phyloP scores from a whole-genome alignment of 2,888 invertebrate species.

The Merodon equestris region DNA sequence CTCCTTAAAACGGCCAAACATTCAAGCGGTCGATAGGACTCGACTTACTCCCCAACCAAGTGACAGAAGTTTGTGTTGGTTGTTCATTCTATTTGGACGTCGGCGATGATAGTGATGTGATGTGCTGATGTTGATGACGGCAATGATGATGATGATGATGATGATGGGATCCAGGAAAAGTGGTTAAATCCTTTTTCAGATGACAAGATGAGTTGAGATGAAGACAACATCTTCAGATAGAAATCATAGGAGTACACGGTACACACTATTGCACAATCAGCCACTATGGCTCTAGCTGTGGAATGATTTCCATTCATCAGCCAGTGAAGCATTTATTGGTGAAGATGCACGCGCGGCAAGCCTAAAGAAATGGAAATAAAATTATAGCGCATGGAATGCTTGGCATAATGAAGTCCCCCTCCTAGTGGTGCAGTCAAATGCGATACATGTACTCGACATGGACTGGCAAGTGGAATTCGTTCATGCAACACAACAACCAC shows the following conservation, averaged over 20 bases:
- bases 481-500: conserved; percentile 34
- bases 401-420: conserved; percentile 51
- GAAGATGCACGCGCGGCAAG: conserved; percentile 51
- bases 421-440: conserved; percentile 1
- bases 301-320: conserved; percentile 64
- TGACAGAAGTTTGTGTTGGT: conserved; percentile 55
- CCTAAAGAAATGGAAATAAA: conserved; percentile 45
- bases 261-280: conserved; percentile 45
- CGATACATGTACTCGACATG: conserved; percentile 46
- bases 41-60: conserved; percentile 48
- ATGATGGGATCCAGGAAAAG: conserved; percentile 61
- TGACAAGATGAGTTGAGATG: conserved; percentile 56
- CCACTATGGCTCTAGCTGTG: conserved; percentile 1
- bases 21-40: conserved; percentile 41
- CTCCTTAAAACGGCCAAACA: conserved; percentile 59
- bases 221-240: conserved; percentile 51
- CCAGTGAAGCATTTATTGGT: conserved; percentile 56
- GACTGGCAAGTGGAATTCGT: conserved; percentile 58
- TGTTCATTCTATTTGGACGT: conserved; percentile 45
- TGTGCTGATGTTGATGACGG: no score
- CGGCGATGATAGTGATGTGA: conserved; percentile 19
- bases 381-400: conserved; percentile 50
- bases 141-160: conserved; percentile 41
- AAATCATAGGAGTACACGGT: conserved; percentile 32
- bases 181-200: conserved; percentile 62